Evolutionary conservation across 1,140 invertebrate genomes (phyloP), one percentile per base, ranked within the genome.

Genomic region (Brachionus paranguensis): DNA sequence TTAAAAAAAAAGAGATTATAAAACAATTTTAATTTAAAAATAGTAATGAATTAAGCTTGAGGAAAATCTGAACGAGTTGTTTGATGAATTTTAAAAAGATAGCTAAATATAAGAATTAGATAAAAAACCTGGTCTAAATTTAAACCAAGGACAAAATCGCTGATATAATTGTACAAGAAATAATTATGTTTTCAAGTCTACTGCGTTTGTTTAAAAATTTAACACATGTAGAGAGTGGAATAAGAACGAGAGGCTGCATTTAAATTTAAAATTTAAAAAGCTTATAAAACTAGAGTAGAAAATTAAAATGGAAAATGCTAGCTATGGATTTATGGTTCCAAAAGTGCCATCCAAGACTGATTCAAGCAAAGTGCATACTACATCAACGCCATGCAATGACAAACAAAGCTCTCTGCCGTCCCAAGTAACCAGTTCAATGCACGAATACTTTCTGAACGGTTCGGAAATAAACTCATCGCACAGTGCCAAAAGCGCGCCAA

Each of bases 381-480:
- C 65, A 33, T 72, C 68, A 17, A 72, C 68, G 11, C 68, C 68
- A 3, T 45, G 4, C 17, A 41, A 72, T 72, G 41, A 72, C 8
- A 45, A 72, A 17, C 33, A 72, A 72, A 24, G 33, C 17, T 17
- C 8, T 8, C 14, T 72, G 3, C 37, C 68, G 7, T 72, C 68
- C 4, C 68, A 72, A 43, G 65, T 68, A 60, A 60, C 53, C 1
- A 43, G 68, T 20, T 76, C 72, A 27, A 76, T 76, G 20, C 72
- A 76, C 33, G 72, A 76, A 50, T 76, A 50, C 10, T 50, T 76
- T 76, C 24, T 72, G 68, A 72, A 72, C n/a, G 68, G 68, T 5
- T 72, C 68, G 4, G 68, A 43, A n/a, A 72, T 72, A 72, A 72
- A 72, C 37, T 17, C 72, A 11, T 47, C 72, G 24, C 43, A 24